These are phyloP conservation scores for Drosophila melanocephala DNA, from an alignment of 2,888 invertebrate genomes.

Conservation along the genomic window DNA sequence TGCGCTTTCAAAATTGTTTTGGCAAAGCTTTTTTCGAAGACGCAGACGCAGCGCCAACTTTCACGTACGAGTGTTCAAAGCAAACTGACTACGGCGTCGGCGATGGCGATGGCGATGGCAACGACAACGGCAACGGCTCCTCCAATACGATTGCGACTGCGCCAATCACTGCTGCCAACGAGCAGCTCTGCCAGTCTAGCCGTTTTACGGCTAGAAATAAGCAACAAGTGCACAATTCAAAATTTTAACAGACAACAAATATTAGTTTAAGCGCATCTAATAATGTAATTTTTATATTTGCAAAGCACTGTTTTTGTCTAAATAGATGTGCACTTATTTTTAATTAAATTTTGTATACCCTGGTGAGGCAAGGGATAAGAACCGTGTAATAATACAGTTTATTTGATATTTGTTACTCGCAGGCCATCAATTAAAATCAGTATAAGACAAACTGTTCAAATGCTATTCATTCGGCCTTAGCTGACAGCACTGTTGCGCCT, in stretches of 20 bases:
- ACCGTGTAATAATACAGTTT: neutral
- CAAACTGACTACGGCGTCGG: slow-evolving; percentile 60
- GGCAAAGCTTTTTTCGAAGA: slow-evolving; percentile 31
- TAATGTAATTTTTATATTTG: neutral
- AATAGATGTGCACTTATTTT: too few relatives aligned
- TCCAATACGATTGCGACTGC: slow-evolving; percentile 60
- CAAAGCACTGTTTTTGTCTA: neutral
- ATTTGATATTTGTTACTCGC: neutral
- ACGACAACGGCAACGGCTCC: slow-evolving; percentile 29
- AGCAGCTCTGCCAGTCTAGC: slow-evolving; percentile 44
- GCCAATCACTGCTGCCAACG: slow-evolving; percentile 45
- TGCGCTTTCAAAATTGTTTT: slow-evolving; percentile 70
- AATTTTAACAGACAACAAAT: neutral
- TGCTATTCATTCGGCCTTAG: neutral
- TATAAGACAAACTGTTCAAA: neutral
- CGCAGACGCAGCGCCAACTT: slow-evolving; percentile 59
- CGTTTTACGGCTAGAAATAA: slow-evolving; percentile 30
- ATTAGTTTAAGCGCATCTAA: neutral
- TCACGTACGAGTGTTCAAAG: slow-evolving; percentile 69
- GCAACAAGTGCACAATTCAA: neutral
- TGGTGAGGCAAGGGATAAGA: neutral
- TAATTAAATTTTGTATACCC: neutral
- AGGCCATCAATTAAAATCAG: neutral
- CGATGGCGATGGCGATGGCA: slow-evolving; percentile 17
- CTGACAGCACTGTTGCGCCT: slow-evolving; percentile 43